Base-by-base conservation (phyloP, 1,140 invertebrate species). In the Holcopasites calliopsidis region DNA sequence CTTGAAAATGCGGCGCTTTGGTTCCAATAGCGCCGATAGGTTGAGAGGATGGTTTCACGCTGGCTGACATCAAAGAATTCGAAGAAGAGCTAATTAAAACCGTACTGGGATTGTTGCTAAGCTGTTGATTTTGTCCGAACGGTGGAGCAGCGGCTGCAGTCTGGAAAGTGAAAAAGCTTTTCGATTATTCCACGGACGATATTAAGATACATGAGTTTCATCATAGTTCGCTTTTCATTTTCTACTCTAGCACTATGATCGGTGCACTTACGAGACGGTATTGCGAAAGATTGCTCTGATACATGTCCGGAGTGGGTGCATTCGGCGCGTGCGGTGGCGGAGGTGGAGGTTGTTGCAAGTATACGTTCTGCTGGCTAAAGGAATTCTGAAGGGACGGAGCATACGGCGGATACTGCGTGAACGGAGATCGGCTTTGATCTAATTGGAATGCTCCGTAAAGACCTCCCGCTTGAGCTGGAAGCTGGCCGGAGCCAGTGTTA, bases 51-150 rank as follows among this genome's bases (percentile, higher is more conserved):
- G 96, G 96, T 88, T 98, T 98, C 18, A 97, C 96, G 79, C 95
- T 95, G 44, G 96, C 96, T 1, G 97, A 97, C 96, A 98, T 97
- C 55, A 97, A 92, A 26, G 96, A 97, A 90, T 97, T 97, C 10
- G 95, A 95, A 10, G 95, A 95, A 33, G 96, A 97, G 60, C 96
- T 97, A 72, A 98, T 97, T 75, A 98, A 94, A 66, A 97, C 96
- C 33, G 96, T 97, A 84, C 95, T 97, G 31, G 96, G 96, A 91
- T 96, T 97, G 86, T 94, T 96, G 77, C 94, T 93, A 68, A 96
- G 93, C 85, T 97, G 96, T 61, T 95, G 94, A 79, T 95, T 95
- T 88, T 96, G 95, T 23, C 95, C 94, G 89, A 96, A 95, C 1
- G 92, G 94, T 80, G 91, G 94, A 71, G 90, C 93, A 82, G 90